Conservation (phyloP, 2,797 vertebrate species). For the Intellagama lesueurii region DNA sequence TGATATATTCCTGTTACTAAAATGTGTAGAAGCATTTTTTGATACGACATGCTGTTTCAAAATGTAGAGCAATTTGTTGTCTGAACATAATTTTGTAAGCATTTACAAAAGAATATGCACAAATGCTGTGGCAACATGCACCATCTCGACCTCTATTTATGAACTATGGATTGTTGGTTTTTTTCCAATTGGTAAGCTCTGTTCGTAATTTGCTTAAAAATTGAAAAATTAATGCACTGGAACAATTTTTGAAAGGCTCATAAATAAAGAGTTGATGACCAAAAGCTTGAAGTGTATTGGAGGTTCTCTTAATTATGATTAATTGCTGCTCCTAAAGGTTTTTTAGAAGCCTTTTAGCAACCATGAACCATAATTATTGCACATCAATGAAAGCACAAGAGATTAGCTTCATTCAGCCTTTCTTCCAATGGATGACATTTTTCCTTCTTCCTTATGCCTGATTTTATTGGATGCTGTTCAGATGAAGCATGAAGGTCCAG, state of each 20-base stretch:
- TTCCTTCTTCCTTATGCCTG: neutral
- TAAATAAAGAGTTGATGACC: conserved; percentile 70
- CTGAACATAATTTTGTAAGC: neutral
- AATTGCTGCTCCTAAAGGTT: conserved; percentile 58
- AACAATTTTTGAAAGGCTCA: conserved; percentile 69
- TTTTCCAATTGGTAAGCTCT: conserved; percentile 40
- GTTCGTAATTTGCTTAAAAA: conserved; percentile 74
- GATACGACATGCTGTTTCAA: neutral
- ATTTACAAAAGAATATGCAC: neutral
- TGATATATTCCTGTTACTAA: neutral
- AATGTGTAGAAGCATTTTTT: neutral
- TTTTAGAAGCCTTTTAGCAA: conserved; percentile 66
- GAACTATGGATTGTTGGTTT: conserved; percentile 30
- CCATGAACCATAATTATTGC: conserved; percentile 58
- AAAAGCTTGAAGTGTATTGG: conserved; percentile 66
- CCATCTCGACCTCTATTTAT: conserved; percentile 43
- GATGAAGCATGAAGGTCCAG: neutral
- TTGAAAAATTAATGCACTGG: conserved; percentile 75
- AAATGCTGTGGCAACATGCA: conserved; percentile 8
- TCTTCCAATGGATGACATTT: neutral
- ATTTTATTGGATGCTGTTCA: neutral
- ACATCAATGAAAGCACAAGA: neutral
- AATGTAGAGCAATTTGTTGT: neutral
- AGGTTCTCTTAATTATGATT: conserved; percentile 75
- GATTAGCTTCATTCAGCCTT: neutral